These are phyloP conservation scores for Scomber scombrus DNA, from an alignment of 2,113 vertebrate species.

Conservation along the genomic window DNA sequence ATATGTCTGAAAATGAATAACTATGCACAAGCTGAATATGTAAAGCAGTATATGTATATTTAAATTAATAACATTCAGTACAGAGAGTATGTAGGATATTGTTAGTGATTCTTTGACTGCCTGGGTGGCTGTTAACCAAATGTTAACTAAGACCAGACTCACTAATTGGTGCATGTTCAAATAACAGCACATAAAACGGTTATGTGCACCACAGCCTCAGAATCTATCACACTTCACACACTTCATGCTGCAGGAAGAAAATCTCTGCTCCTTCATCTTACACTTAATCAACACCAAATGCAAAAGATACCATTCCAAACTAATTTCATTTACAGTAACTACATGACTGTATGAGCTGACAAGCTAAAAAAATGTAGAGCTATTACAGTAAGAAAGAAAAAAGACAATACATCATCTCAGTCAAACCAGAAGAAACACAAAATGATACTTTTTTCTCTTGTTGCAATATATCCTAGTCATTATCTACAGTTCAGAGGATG, in stretches of 20 bases:
- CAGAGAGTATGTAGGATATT: too few relatives aligned
- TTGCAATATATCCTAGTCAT: too few relatives aligned
- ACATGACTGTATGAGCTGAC: too few relatives aligned
- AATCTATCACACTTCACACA: background rate
- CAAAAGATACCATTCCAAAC: background rate
- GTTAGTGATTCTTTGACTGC: background rate
- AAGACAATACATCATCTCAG: background rate
- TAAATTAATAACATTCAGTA: too few relatives aligned
- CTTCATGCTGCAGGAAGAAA: too few relatives aligned
- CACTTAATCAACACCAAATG: too few relatives aligned
- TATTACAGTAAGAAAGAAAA: background rate
- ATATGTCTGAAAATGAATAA: too few relatives aligned
- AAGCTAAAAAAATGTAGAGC: background rate
- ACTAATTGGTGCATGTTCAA: slow-evolving; percentile 53
- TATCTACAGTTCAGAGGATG: background rate
- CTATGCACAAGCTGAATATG: too few relatives aligned
- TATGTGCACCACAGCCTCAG: slow-evolving; percentile 26
- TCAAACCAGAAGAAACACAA: background rate
- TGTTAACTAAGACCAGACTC: slow-evolving; percentile 53
- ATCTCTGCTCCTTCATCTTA: too few relatives aligned
- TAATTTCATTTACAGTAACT: background rate
- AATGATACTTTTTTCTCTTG: too few relatives aligned
- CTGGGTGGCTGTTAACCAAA: slow-evolving; percentile 36
- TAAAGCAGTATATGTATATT: too few relatives aligned
- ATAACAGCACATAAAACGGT: slow-evolving; percentile 44